A percentile compares a stretch with the other conserved stretches of the same genome.
These are phyloP conservation scores for Junonia oenone DNA, from an alignment of 2,888 invertebrate genomes.

Conservation along the genomic window DNA sequence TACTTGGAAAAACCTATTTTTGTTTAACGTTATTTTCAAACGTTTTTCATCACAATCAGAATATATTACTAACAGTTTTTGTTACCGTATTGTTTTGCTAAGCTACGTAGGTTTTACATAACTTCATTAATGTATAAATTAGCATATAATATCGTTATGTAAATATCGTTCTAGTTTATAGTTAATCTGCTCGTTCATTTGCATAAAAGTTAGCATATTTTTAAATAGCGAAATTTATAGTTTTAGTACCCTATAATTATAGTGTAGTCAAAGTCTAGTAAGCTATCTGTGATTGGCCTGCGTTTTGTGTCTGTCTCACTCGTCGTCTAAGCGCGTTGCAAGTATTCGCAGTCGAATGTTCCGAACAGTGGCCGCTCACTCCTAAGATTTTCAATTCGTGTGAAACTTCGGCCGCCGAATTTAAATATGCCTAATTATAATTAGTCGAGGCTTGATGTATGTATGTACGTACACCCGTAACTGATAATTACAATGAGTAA, in stretches of 20 bases:
- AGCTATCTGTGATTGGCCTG: no score
- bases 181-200: neutral
- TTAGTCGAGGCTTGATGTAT: constrained; percentile 1
- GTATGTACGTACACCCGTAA: constrained; percentile 22
- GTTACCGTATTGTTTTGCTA: no score
- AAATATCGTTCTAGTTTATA: no score
- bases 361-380: neutral
- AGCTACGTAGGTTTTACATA: no score
- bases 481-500: constrained; percentile 46
- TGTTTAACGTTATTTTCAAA: no score
- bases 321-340: neutral
- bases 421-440: constrained; percentile 19
- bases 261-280: neutral
- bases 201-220: neutral
- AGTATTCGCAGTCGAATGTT: neutral
- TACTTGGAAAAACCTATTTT: neutral
- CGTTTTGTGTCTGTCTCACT: no score
- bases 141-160: no score
- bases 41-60: neutral
- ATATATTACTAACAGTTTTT: no score
- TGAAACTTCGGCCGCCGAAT: constrained; percentile 5
- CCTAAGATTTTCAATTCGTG: neutral
- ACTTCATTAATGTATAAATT: no score
- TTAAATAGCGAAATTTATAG: neutral
- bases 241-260: neutral